Evolutionary conservation across 2,888 invertebrate species (phyloP).

Genomic region (Eupithecia vulgata): DNA sequence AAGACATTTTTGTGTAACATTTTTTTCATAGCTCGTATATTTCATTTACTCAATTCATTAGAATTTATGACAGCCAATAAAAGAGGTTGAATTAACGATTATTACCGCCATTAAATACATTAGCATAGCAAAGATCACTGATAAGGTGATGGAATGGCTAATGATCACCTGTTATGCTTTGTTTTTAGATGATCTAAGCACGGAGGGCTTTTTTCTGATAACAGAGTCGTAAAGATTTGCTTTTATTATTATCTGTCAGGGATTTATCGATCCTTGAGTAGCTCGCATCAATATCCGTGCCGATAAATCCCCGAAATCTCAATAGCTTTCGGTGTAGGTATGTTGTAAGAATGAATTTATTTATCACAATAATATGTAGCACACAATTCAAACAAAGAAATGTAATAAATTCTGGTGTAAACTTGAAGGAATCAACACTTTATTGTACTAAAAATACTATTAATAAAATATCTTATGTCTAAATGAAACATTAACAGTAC

Average conservation of each 20-base stretch:
- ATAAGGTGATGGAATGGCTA: constrained; percentile 29
- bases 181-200: constrained; percentile 16
- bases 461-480: no score
- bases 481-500: no score
- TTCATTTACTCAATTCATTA: constrained; percentile 12
- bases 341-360: no score
- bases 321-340: no score
- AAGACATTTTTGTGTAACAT: neutral
- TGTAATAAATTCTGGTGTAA: no score
- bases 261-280: neutral
- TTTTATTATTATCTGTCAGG: neutral
- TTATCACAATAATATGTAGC: no score
- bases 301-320: no score
- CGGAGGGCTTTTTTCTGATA: constrained; percentile 20
- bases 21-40: neutral
- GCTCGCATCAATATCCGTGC: no score
- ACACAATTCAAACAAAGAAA: no score
- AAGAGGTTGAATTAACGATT: constrained; percentile 31
- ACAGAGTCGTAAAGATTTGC: constrained; percentile 12
- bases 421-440: no score
- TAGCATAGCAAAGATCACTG: constrained; percentile 29
- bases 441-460: no score
- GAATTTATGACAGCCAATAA: constrained; percentile 27
- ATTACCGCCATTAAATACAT: constrained; percentile 31
- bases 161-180: constrained; percentile 24